Percentiles rank a stretch among this genome's conserved stretches.
Evolutionary conservation across 2,888 invertebrate genomes (phyloP).

Genomic region (Ptilodon capucinus): DNA sequence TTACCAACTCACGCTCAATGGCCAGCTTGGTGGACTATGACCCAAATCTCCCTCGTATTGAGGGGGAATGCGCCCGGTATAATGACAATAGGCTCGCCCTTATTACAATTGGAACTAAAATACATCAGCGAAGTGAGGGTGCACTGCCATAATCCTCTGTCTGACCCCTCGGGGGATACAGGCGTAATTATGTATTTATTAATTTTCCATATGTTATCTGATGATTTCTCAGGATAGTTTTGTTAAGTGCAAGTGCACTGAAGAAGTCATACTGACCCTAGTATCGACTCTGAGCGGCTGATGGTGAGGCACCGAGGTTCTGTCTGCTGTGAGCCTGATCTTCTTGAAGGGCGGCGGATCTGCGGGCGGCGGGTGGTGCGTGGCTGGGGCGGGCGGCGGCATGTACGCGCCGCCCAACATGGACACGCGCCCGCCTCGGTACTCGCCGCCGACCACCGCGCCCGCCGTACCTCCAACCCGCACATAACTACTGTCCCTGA

Average conservation of each 20-base stretch:
- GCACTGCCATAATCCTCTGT: too few species aligned
- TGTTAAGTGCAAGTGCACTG: background rate
- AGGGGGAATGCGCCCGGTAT: too few species aligned
- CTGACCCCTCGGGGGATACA: too few species aligned
- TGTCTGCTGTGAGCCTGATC: conserved; percentile 83
- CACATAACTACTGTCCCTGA: conserved; percentile 70
- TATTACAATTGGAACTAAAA: too few species aligned
- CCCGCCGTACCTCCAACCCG: conserved; percentile 78
- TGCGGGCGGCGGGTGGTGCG: conserved; percentile 72
- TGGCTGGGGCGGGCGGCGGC: conserved; percentile 73
- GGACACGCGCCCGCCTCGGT: conserved; percentile 82
- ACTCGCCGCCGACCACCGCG: conserved; percentile 83
- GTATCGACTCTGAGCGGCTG: conserved; percentile 87
- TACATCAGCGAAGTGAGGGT: too few species aligned
- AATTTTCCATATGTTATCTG: too few species aligned
- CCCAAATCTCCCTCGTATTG: too few species aligned
- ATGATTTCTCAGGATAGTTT: too few species aligned
- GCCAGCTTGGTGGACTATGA: too few species aligned
- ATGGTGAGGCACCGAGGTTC: conserved; percentile 65
- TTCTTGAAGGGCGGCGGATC: conserved; percentile 86
- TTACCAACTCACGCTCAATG: too few species aligned
- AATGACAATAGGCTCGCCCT: too few species aligned
- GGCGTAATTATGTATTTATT: too few species aligned
- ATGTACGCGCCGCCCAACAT: conserved; percentile 84
- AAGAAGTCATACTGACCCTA: conserved; percentile 60